Conservation (phyloP, 2,888 invertebrate genomes). For the Perizoma flavofasciatum region DNA sequence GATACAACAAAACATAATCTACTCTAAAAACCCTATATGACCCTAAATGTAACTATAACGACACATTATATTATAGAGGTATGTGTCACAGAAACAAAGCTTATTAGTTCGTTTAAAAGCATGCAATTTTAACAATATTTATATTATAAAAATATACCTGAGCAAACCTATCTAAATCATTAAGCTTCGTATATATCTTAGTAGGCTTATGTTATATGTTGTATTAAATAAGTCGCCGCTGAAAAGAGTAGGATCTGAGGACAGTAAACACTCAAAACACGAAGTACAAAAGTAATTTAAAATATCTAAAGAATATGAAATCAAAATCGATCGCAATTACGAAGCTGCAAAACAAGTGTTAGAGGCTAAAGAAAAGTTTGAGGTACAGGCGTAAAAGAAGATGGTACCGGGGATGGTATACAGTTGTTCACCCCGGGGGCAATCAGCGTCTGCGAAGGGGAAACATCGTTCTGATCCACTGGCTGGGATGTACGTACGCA, state of each 20-base stretch:
- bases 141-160: slow-evolving; percentile 6
- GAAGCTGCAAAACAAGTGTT: slow-evolving; percentile 51
- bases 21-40: neutral
- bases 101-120: slow-evolving; percentile 19
- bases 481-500: slow-evolving; percentile 67
- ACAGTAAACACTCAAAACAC: no score
- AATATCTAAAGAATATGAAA: slow-evolving; percentile 33
- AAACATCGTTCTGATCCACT: slow-evolving; percentile 72
- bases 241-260: no score
- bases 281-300: neutral
- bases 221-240: no score
- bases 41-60: slow-evolving; percentile 14
- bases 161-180: neutral
- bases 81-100: slow-evolving; percentile 3
- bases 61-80: neutral
- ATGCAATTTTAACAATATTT: slow-evolving; percentile 37
- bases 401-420: slow-evolving; percentile 76
- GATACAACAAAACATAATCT: neutral
- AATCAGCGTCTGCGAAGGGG: slow-evolving; percentile 63
- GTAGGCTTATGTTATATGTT: no score
- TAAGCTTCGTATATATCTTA: neutral
- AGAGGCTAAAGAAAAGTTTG: slow-evolving; percentile 57
- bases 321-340: slow-evolving; percentile 41
- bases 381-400: slow-evolving; percentile 23
- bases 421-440: slow-evolving; percentile 68